Percentiles rank a stretch among this genome's conserved stretches.
Evolutionary conservation across 2,888 invertebrate species (phyloP).

Genomic region (Choristoneura rosaceana): DNA sequence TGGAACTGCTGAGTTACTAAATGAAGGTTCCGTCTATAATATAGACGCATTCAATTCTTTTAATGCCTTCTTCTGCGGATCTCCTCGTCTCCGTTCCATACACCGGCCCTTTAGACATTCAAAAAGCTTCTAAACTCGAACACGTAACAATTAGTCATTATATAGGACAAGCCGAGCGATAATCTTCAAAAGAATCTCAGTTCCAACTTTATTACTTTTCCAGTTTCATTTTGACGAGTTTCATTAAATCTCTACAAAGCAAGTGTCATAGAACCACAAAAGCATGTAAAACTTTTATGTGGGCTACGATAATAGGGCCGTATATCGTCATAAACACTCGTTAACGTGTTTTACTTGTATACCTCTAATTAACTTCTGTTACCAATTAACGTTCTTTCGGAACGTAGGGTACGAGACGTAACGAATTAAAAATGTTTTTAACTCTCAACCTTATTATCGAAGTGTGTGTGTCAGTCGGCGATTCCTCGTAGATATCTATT

Average conservation of each 20-base stretch:
- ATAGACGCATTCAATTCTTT: too few species aligned
- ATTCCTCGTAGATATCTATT: constrained; percentile 1
- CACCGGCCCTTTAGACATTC: neutral
- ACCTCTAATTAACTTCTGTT: constrained; percentile 51
- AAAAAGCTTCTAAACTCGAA: neutral
- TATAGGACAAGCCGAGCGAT: neutral
- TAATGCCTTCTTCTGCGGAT: too few species aligned
- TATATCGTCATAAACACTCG: constrained; percentile 44
- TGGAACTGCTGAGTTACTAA: too few species aligned
- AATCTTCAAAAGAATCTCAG: constrained; percentile 1
- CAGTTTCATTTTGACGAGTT: constrained; percentile 4
- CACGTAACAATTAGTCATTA: neutral
- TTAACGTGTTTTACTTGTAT: constrained; percentile 48
- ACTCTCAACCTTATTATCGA: constrained; percentile 25
- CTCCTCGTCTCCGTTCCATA: too few species aligned
- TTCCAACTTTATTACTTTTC: neutral
- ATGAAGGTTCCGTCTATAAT: too few species aligned
- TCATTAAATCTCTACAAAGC: constrained; percentile 23
- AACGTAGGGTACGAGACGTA: constrained; percentile 19
- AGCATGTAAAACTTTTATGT: constrained; percentile 31
- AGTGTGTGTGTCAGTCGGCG: constrained; percentile 13
- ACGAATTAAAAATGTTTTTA: constrained; percentile 38
- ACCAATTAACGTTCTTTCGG: constrained; percentile 47
- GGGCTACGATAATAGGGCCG: constrained; percentile 25
- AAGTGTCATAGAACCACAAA: constrained; percentile 18